Conservation (phyloP, 1,140 invertebrate species). For the Bacillus rossius region DNA sequence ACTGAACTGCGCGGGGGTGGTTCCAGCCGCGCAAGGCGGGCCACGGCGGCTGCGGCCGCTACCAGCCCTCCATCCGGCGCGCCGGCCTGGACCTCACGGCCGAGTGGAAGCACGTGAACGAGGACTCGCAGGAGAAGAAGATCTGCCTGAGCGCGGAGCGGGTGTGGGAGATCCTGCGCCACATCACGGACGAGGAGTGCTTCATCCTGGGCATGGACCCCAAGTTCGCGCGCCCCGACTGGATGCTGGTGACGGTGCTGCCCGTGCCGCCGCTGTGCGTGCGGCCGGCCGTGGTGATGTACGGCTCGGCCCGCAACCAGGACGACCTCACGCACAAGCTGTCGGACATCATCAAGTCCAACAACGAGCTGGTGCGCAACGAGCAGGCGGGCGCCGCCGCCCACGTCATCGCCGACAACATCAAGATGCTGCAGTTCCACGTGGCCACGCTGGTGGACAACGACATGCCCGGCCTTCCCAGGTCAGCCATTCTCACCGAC, state of each 20-base stretch:
- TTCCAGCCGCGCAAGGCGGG: slow-evolving; percentile 64
- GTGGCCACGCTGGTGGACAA: slow-evolving; percentile 98
- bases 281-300: slow-evolving; percentile 97
- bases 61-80: slow-evolving; percentile 89
- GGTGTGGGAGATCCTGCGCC: slow-evolving; percentile 95
- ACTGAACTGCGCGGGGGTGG: too few species aligned
- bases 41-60: slow-evolving; percentile 95
- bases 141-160: slow-evolving; percentile 89
- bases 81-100: slow-evolving; percentile 88
- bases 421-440: slow-evolving; percentile 98
- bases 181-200: slow-evolving; percentile 97
- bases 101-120: slow-evolving; percentile 98
- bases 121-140: slow-evolving; percentile 96
- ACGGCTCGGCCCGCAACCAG: slow-evolving; percentile 95
- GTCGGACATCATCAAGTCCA: slow-evolving; percentile 97
- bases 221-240: slow-evolving; percentile 94
- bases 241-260: slow-evolving; percentile 97
- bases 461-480: slow-evolving; percentile 96
- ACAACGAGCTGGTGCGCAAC: slow-evolving; percentile 94
- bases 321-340: slow-evolving; percentile 99
- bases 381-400: slow-evolving; percentile 94
- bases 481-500: slow-evolving; percentile 39
- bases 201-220: slow-evolving; percentile 94
- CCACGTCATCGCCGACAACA: slow-evolving; percentile 95
- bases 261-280: slow-evolving; percentile 92